phyloP scores from a whole-genome alignment of 2,113 vertebrate species.

The Oryzias celebensis region DNA sequence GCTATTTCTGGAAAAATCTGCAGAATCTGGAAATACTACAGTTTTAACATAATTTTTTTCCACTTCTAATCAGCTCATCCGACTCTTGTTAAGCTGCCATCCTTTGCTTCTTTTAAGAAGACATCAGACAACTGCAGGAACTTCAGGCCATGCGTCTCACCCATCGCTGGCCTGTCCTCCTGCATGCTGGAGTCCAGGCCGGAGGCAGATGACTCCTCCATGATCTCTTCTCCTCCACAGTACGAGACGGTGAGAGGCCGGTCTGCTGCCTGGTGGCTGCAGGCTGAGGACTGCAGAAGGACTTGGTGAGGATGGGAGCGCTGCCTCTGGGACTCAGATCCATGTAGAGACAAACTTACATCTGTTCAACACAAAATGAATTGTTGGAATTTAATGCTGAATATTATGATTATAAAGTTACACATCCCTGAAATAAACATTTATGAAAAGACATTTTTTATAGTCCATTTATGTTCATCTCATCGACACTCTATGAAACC shows the following conservation, averaged over 20 bases:
- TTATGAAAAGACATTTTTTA: too few species aligned
- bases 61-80: too few species aligned
- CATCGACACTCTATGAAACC: too few species aligned
- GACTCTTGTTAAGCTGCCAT: too few species aligned
- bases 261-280: slow-evolving; percentile 74
- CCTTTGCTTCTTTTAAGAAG: too few species aligned
- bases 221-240: slow-evolving; percentile 78
- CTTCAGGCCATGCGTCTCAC: slow-evolving; percentile 54
- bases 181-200: slow-evolving; percentile 71
- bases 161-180: slow-evolving; percentile 80
- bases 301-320: slow-evolving; percentile 81
- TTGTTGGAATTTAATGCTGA: neutral
- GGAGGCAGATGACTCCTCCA: slow-evolving; percentile 87
- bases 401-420: neutral
- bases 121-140: too few species aligned
- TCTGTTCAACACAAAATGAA: slow-evolving; percentile 76
- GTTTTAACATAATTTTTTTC: too few species aligned
- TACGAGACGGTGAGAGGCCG: slow-evolving; percentile 76
- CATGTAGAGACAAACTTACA: slow-evolving; percentile 92
- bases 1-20: too few species aligned
- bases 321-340: slow-evolving; percentile 84
- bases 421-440: neutral
- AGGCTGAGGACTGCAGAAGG: slow-evolving; percentile 73
- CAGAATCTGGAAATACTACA: too few species aligned
- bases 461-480: too few species aligned